phyloP scores from a whole-genome alignment of 2,888 invertebrate species.

The Agrotis puta region DNA sequence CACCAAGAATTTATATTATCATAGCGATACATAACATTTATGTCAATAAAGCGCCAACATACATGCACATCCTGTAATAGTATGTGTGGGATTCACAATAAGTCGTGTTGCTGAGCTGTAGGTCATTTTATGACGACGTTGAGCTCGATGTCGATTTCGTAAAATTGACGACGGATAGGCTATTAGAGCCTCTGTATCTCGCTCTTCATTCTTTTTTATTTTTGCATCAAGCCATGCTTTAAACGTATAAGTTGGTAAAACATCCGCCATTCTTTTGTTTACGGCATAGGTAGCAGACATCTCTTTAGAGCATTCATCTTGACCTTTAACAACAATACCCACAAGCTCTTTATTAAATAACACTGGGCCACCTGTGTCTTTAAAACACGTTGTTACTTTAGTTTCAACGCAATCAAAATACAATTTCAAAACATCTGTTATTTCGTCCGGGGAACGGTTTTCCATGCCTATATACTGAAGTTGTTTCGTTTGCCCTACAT shows the following conservation, averaged over 20 bases:
- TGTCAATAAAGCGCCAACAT: conserved; percentile 46
- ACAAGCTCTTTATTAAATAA: conserved; percentile 81
- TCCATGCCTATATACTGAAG: conserved; percentile 84
- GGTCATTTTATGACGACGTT: conserved; percentile 66
- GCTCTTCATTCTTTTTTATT: conserved; percentile 80
- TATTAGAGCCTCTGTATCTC: conserved; percentile 67
- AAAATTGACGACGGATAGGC: conserved; percentile 74
- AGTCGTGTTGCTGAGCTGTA: conserved; percentile 23
- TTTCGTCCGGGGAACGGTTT: conserved; percentile 67
- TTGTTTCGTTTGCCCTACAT: conserved; percentile 75
- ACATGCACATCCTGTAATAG: conserved; percentile 47
- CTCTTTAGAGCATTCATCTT: conserved; percentile 80
- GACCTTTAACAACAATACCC: conserved; percentile 80
- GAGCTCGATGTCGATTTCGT: conserved; percentile 27
- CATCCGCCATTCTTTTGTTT: conserved; percentile 79
- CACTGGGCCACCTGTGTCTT: conserved; percentile 83
- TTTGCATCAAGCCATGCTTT: conserved; percentile 84
- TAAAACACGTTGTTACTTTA: conserved; percentile 83
- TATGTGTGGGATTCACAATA: conserved; percentile 21
- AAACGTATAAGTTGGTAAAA: conserved; percentile 81
- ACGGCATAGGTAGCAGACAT: conserved; percentile 79
- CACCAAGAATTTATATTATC: conserved; percentile 51
- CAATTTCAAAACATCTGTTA: conserved; percentile 66
- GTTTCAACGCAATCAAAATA: conserved; percentile 86
- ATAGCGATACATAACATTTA: conserved; percentile 20